A percentile compares a stretch with the other conserved stretches of the same genome.
phyloP scores from a whole-genome alignment of 2,797 vertebrate genomes.

The Monodelphis domestica region DNA sequence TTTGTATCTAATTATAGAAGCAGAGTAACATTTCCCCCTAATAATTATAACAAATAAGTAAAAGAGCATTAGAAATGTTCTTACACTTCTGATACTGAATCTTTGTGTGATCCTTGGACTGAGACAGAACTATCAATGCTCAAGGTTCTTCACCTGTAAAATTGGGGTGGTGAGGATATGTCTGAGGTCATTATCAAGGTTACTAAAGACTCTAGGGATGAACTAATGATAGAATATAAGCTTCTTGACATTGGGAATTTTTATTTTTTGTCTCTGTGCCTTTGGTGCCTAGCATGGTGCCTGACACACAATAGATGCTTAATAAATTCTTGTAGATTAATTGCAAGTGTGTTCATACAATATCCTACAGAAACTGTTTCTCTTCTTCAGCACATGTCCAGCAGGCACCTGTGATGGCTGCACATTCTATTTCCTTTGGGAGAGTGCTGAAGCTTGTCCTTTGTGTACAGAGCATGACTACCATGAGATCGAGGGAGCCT shows the following conservation, averaged over 20 bases:
- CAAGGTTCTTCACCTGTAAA: neutral
- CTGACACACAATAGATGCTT: neutral
- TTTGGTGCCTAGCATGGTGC: neutral
- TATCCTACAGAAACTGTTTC: constrained; percentile 45
- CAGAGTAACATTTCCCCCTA: neutral
- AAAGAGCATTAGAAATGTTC: neutral
- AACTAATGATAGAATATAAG: too few relatives aligned
- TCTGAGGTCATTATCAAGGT: too few relatives aligned
- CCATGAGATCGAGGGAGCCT: constrained; percentile 95
- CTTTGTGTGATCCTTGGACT: neutral
- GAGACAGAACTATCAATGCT: neutral
- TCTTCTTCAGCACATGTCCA: constrained; percentile 89
- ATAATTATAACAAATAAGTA: neutral
- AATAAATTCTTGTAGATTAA: neutral
- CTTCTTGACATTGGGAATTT: neutral
- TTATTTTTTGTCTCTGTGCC: neutral
- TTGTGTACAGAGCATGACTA: constrained; percentile 93
- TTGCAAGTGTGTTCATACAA: neutral
- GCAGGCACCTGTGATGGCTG: constrained; percentile 97
- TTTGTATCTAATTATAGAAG: neutral
- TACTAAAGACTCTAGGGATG: too few relatives aligned
- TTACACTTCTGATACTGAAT: neutral
- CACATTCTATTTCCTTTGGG: constrained; percentile 95
- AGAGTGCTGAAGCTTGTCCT: constrained; percentile 95
- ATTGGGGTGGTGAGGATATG: neutral